These are phyloP conservation scores for Terrapene triunguis DNA, from an alignment of 2,113 vertebrate genomes.

Conservation along the genomic window DNA sequence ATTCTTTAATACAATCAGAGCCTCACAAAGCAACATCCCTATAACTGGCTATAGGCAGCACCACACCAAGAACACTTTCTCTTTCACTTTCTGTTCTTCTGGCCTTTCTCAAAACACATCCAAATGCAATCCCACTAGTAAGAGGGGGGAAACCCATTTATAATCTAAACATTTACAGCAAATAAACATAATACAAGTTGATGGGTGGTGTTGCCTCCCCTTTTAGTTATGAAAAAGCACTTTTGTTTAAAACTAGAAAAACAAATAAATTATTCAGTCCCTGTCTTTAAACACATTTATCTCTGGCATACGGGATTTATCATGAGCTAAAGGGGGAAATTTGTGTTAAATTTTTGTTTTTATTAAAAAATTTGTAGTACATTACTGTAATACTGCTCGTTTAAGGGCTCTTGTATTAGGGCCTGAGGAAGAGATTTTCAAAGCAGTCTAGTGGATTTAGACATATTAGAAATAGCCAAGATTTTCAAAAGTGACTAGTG, in stretches of 20 bases:
- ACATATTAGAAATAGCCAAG: neutral
- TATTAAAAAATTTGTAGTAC: constrained; percentile 1
- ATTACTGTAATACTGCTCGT: neutral
- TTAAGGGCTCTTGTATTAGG: neutral
- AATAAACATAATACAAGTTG: neutral
- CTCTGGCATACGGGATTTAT: neutral
- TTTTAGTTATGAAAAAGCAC: neutral
- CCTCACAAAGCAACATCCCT: neutral
- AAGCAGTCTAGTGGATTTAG: neutral
- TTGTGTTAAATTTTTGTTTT: neutral
- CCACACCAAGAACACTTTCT: neutral
- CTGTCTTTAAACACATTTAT: neutral
- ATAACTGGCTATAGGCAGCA: neutral
- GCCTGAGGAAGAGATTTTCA: neutral
- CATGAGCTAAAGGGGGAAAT: neutral
- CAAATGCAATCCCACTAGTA: neutral
- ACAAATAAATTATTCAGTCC: constrained; percentile 18
- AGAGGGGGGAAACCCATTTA: neutral
- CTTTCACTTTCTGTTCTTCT: neutral
- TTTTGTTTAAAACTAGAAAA: neutral
- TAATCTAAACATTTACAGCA: neutral
- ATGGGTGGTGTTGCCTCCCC: neutral
- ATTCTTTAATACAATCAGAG: neutral
- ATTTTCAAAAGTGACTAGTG: neutral
- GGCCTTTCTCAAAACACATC: neutral